A percentile compares a stretch with the other conserved stretches of the same genome.
phyloP scores from a whole-genome alignment of 2,888 invertebrate genomes.

The Tenthredo distinguenda region DNA sequence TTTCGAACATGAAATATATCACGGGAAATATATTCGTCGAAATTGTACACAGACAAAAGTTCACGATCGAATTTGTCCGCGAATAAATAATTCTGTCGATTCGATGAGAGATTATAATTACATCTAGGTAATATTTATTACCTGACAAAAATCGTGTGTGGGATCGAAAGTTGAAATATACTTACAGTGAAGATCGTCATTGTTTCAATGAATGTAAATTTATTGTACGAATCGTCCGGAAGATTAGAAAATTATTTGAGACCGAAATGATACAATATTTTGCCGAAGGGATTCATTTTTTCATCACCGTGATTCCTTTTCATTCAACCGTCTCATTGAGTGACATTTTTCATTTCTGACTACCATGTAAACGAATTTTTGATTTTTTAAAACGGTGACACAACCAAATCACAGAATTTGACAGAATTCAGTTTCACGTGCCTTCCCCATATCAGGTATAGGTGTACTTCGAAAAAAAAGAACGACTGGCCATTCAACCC shows the following conservation, averaged over 20 bases:
- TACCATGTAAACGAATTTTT: background rate
- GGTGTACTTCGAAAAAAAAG: background rate
- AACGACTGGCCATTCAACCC: background rate
- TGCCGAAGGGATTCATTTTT: background rate
- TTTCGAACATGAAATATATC: background rate
- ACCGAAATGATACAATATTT: background rate
- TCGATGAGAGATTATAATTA: background rate
- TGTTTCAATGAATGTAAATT: background rate
- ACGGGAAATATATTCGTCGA: background rate
- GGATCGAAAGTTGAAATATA: background rate
- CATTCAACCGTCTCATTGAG: background rate
- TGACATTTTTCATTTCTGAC: background rate
- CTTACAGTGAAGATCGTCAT: conserved; percentile 27
- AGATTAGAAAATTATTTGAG: background rate
- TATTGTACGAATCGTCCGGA: background rate
- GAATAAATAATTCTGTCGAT: background rate
- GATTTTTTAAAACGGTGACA: background rate
- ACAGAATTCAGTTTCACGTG: background rate
- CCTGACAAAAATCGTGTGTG: background rate
- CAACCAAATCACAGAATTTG: background rate
- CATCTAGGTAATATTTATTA: background rate
- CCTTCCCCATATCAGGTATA: background rate
- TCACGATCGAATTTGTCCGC: background rate
- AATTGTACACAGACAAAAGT: background rate
- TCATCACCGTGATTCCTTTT: background rate